These are phyloP conservation scores for Schizaphis graminum DNA, from an alignment of 2,888 invertebrate species.

Conservation along the genomic window DNA sequence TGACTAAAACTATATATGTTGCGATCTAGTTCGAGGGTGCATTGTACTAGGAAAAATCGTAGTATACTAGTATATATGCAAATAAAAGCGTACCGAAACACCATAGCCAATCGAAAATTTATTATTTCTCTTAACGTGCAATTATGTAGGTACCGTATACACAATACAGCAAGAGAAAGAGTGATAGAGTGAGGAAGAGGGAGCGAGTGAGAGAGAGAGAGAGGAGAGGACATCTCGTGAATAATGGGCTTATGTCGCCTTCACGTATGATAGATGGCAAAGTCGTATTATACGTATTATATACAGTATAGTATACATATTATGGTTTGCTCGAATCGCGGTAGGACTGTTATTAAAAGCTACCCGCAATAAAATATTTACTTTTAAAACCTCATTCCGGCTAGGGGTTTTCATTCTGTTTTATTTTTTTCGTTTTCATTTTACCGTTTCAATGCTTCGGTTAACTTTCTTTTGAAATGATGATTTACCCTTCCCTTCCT, in stretches of 20 bases:
- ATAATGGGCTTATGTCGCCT: slow-evolving; percentile 41
- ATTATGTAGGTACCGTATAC: neutral
- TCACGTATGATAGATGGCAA: slow-evolving; percentile 44
- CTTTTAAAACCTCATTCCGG: neutral
- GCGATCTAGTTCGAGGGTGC: neutral
- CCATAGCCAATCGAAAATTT: slow-evolving; percentile 7
- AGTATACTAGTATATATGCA: neutral
- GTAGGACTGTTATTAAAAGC: slow-evolving; percentile 32
- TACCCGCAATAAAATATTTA: neutral
- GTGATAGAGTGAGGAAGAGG: too few relatives aligned
- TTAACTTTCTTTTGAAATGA: slow-evolving; percentile 60
- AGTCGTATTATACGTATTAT: neutral
- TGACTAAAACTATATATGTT: neutral
- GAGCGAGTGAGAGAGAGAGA: neutral
- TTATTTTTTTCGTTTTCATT: slow-evolving; percentile 5
- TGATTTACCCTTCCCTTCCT: slow-evolving; percentile 15
- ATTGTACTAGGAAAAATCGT: neutral
- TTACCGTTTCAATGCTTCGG: slow-evolving; percentile 28
- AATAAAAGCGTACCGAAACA: neutral
- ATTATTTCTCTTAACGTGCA: neutral
- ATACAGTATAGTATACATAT: neutral
- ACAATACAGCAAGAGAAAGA: neutral
- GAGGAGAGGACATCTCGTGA: neutral
- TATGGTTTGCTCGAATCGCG: neutral
- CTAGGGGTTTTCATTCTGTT: neutral